Percentiles rank a stretch among this genome's conserved stretches.
Evolutionary conservation across 2,797 vertebrate genomes (phyloP).

Genomic region (Falco cherrug): DNA sequence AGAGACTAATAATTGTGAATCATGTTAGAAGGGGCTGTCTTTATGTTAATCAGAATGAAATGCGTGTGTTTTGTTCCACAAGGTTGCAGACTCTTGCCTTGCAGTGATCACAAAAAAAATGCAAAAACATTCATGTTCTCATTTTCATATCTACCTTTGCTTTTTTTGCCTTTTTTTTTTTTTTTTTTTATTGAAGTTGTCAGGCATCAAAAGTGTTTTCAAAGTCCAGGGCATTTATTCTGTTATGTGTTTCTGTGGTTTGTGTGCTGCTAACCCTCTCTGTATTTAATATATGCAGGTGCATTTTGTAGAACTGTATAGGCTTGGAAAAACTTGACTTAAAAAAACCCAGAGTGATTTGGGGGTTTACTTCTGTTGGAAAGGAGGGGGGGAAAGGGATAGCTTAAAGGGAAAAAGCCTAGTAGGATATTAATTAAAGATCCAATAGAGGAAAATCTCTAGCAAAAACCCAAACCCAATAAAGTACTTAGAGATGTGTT

Average conservation of each 20-base stretch:
- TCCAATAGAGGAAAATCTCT: slow-evolving; percentile 69
- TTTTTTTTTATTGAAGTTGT: neutral
- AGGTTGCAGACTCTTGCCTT: slow-evolving; percentile 51
- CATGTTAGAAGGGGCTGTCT: slow-evolving; percentile 56
- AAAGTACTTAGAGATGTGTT: slow-evolving; percentile 62
- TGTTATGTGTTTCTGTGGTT: neutral
- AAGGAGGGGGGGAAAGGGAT: neutral
- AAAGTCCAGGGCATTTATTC: slow-evolving; percentile 32
- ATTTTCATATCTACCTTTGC: slow-evolving; percentile 42
- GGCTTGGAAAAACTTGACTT: slow-evolving; percentile 52
- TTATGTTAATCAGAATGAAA: slow-evolving; percentile 61
- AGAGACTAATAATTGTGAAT: slow-evolving; percentile 66
- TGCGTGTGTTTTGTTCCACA: slow-evolving; percentile 40
- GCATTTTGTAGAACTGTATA: slow-evolving; percentile 47
- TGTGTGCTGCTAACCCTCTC: slow-evolving; percentile 11
- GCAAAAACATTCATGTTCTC: neutral
- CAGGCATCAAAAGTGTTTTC: slow-evolving; percentile 25
- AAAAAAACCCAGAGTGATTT: slow-evolving; percentile 31
- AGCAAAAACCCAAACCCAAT: slow-evolving; percentile 42
- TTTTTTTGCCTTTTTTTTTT: neutral
- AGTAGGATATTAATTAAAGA: slow-evolving; percentile 77
- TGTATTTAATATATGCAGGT: slow-evolving; percentile 54
- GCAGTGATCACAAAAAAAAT: slow-evolving; percentile 4
- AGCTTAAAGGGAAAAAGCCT: slow-evolving; percentile 52
- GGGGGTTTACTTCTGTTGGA: neutral